Percentiles rank a stretch among this genome's conserved stretches.
Evolutionary conservation across 2,113 vertebrate genomes (phyloP).

Genomic region (Nestor notabilis): DNA sequence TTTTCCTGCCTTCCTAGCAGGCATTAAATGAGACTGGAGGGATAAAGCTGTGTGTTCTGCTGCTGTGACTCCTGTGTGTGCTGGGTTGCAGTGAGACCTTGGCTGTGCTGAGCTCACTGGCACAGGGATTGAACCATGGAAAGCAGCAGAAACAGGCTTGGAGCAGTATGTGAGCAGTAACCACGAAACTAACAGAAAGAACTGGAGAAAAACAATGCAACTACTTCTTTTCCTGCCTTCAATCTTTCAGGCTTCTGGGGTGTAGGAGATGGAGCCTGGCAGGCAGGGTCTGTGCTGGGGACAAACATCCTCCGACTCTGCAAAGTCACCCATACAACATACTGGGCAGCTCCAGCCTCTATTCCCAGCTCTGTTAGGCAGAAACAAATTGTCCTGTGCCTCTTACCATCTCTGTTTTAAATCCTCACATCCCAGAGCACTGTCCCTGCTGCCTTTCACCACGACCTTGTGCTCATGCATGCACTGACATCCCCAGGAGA

Average conservation of each 20-base stretch:
- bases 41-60: neutral
- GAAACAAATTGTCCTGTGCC: neutral
- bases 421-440: neutral
- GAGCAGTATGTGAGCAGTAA: neutral
- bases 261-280: neutral
- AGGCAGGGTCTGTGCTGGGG: neutral
- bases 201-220: neutral
- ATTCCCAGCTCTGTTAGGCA: neutral
- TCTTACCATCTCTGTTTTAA: neutral
- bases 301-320: neutral
- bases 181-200: neutral
- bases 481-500: neutral
- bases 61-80: neutral
- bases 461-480: neutral
- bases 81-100: no score
- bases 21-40: neutral
- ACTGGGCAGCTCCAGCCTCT: fast-evolving
- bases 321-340: fast-evolving
- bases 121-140: no score
- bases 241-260: neutral
- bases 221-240: neutral
- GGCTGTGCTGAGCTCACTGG: neutral
- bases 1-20: neutral
- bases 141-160: neutral
- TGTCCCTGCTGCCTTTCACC: neutral